Percentiles rank a stretch among this genome's conserved stretches.
These are phyloP conservation scores for Lophotis ruficrista DNA, from an alignment of 2,113 vertebrate species.

Conservation along the genomic window DNA sequence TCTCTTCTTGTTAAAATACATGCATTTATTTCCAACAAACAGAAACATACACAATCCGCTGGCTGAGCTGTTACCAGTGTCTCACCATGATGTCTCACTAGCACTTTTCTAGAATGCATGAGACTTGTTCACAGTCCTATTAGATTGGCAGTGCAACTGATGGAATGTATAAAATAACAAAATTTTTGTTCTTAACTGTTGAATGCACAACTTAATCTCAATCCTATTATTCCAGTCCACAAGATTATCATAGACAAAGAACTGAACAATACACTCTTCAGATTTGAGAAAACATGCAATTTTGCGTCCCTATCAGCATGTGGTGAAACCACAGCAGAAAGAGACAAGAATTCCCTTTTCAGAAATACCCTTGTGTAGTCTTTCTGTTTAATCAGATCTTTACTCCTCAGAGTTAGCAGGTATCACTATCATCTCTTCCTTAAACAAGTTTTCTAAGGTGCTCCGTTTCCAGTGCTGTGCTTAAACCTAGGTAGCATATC, in stretches of 20 bases:
- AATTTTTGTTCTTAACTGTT: not conserved
- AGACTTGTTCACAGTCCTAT: not conserved
- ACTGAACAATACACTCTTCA: not conserved
- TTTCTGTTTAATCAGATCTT: not conserved
- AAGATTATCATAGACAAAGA: not conserved
- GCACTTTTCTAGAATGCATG: too few relatives aligned
- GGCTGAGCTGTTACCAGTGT: not conserved
- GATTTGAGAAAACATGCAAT: not conserved
- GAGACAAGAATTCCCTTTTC: not conserved
- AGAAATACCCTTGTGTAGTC: not conserved
- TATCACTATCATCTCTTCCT: not conserved
- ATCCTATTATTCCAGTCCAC: not conserved
- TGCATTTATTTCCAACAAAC: not conserved
- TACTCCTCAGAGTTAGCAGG: not conserved
- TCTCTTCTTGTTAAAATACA: not conserved
- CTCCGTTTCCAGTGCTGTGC: not conserved
- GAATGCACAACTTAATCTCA: not conserved
- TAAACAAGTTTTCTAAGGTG: not conserved
- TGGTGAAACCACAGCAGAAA: not conserved
- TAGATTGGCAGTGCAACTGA: not conserved
- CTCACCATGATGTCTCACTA: too few relatives aligned
- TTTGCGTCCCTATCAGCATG: not conserved
- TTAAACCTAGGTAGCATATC: not conserved
- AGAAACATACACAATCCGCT: rapidly evolving
- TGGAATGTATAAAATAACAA: not conserved